phyloP scores from a whole-genome alignment of 2,797 vertebrate genomes.

The Peromyscus melanophrys region DNA sequence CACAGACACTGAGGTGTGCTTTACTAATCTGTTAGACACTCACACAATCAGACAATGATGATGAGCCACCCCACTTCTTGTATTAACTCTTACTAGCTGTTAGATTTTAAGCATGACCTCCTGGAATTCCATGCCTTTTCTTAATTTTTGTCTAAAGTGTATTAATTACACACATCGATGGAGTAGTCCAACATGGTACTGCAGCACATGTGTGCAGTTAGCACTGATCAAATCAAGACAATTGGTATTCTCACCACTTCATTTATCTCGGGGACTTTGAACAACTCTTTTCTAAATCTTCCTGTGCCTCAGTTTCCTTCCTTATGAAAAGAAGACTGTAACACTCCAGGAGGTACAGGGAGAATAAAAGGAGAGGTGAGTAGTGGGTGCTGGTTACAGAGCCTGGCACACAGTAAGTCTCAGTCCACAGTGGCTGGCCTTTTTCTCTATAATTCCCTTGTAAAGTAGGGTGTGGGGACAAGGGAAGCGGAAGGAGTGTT shows the following conservation, averaged over 20 bases:
- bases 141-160: background rate
- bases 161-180: background rate
- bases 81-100: background rate
- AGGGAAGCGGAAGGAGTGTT: background rate
- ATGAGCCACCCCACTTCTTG: background rate
- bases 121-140: background rate
- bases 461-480: background rate
- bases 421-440: background rate
- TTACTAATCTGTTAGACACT: background rate
- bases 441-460: background rate
- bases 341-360: background rate
- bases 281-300: too few species aligned
- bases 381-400: too few species aligned
- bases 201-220: background rate
- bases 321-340: background rate
- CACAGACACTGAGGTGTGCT: background rate
- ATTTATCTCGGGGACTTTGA: background rate
- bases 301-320: background rate
- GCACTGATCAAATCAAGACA: background rate
- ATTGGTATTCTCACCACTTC: background rate
- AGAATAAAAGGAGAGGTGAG: background rate
- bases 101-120: background rate
- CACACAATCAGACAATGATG: background rate
- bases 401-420: background rate
- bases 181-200: too few species aligned